Conservation (phyloP, 2,113 vertebrate species). For the Cottus gobio region DNA sequence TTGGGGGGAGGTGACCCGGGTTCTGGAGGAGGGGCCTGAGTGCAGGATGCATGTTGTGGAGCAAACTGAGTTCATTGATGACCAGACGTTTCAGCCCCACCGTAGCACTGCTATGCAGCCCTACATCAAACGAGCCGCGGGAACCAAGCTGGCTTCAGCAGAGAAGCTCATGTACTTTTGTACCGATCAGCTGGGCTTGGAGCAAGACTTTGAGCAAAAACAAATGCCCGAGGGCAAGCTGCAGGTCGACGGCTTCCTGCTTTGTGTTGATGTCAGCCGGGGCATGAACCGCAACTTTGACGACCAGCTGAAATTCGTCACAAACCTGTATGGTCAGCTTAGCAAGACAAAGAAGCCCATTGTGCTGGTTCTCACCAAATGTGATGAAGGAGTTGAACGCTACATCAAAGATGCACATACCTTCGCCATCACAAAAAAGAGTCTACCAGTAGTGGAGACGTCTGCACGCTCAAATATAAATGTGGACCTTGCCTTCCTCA, state of each 20-base stretch:
- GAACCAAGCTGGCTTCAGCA: slow-evolving; percentile 94
- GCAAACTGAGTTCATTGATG: slow-evolving; percentile 98
- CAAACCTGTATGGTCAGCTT: slow-evolving; percentile 93
- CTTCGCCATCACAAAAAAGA: slow-evolving; percentile 97
- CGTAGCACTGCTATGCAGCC: slow-evolving; percentile 98
- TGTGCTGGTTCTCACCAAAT: slow-evolving; percentile 95
- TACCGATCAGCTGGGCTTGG: slow-evolving; percentile 96
- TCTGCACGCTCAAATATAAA: slow-evolving; percentile 97
- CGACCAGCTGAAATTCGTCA: slow-evolving; percentile 96
- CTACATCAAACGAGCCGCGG: slow-evolving; percentile 95
- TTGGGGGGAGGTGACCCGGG: slow-evolving; percentile 93
- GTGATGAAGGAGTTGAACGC: slow-evolving; percentile 96
- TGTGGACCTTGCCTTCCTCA: slow-evolving; percentile 93
- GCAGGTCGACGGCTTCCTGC: slow-evolving; percentile 93
- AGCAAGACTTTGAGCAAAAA: slow-evolving; percentile 99
- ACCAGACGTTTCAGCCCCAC: slow-evolving; percentile 98
- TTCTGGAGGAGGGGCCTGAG: slow-evolving; percentile 93
- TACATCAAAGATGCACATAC: slow-evolving; percentile 97
- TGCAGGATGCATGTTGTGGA: slow-evolving; percentile 95
- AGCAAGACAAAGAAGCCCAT: slow-evolving; percentile 96
- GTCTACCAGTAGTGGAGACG: slow-evolving; percentile 96
- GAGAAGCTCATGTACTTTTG: slow-evolving; percentile 99
- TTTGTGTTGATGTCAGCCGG: slow-evolving; percentile 95
- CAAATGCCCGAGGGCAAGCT: slow-evolving; percentile 99
- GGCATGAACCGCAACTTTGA: slow-evolving; percentile 99